A percentile compares a stretch with the other conserved stretches of the same genome.
Evolutionary conservation across 2,113 vertebrate genomes (phyloP).

Genomic region (Phoenicopterus ruber): DNA sequence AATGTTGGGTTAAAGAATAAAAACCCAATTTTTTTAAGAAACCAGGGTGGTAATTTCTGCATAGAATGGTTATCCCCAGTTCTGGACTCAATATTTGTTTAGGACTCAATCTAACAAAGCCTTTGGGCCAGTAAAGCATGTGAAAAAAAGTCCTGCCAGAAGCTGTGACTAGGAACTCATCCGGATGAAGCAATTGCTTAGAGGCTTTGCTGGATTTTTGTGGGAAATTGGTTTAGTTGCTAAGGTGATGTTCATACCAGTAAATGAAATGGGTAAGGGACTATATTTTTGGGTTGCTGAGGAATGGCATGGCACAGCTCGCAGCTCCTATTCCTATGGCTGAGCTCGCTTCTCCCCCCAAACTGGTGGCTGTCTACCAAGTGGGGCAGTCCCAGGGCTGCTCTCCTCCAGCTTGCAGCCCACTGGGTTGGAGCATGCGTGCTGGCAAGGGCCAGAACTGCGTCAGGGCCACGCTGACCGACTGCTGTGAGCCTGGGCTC

Average conservation of each 20-base stretch:
- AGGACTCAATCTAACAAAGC: not conserved
- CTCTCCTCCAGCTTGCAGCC: not conserved
- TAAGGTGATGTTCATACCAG: not conserved
- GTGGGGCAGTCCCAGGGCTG: not conserved
- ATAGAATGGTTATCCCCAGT: not conserved
- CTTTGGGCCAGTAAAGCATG: not conserved
- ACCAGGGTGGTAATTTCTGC: not conserved
- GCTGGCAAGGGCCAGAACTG: not conserved
- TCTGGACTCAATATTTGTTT: not conserved
- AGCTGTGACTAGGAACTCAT: not conserved
- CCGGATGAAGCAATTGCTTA: not conserved
- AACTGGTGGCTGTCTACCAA: not conserved
- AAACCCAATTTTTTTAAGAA: not conserved
- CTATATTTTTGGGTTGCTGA: not conserved
- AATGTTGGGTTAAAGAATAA: not conserved
- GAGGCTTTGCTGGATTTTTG: not conserved
- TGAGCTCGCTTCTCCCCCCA: not conserved
- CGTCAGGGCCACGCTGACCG: accelerated
- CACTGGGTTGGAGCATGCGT: accelerated
- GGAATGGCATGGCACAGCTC: not conserved
- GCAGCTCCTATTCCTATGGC: not conserved
- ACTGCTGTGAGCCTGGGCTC: not conserved
- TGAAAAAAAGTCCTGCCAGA: not conserved
- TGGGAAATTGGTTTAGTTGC: not conserved
- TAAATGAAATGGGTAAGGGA: not conserved